A percentile compares a stretch with the other conserved stretches of the same genome.
Conservation (phyloP, 2,888 invertebrate species). For the Caenorhabditis sp. region DNA sequence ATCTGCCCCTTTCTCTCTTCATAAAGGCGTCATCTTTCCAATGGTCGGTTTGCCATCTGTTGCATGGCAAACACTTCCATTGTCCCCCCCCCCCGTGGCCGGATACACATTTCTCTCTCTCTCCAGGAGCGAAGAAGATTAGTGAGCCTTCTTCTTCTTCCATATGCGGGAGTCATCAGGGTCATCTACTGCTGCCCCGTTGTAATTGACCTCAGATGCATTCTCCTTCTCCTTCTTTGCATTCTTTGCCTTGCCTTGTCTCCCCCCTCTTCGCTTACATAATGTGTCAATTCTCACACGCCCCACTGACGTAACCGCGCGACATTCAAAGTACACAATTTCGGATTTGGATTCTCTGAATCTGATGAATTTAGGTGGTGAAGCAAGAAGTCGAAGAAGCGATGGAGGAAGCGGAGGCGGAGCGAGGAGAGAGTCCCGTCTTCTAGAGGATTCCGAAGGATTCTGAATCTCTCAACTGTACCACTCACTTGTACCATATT, state of each 20-base stretch:
- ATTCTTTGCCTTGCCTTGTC: too few relatives aligned
- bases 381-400: slow-evolving; percentile 40
- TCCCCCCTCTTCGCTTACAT: background rate
- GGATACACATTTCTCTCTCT: slow-evolving; percentile 4
- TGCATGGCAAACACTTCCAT: slow-evolving; percentile 26
- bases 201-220: background rate
- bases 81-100: too few relatives aligned
- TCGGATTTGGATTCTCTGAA: background rate
- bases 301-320: slow-evolving; percentile 6
- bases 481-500: too few relatives aligned
- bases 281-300: slow-evolving; percentile 10
- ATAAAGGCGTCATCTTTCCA: slow-evolving; percentile 5
- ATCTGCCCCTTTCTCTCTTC: background rate
- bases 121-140: slow-evolving; percentile 24
- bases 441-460: slow-evolving; percentile 25
- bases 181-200: slow-evolving; percentile 21
- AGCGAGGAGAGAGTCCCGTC: slow-evolving; percentile 36
- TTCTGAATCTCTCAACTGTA: background rate
- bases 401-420: slow-evolving; percentile 7
- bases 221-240: background rate
- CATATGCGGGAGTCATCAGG: slow-evolving; percentile 5
- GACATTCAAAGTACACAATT: slow-evolving; percentile 17
- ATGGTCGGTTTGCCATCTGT: slow-evolving; percentile 24
- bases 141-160: background rate
- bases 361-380: slow-evolving; percentile 40